Conservation (phyloP, 1,140 invertebrate genomes). For the Megalopta genalis region DNA sequence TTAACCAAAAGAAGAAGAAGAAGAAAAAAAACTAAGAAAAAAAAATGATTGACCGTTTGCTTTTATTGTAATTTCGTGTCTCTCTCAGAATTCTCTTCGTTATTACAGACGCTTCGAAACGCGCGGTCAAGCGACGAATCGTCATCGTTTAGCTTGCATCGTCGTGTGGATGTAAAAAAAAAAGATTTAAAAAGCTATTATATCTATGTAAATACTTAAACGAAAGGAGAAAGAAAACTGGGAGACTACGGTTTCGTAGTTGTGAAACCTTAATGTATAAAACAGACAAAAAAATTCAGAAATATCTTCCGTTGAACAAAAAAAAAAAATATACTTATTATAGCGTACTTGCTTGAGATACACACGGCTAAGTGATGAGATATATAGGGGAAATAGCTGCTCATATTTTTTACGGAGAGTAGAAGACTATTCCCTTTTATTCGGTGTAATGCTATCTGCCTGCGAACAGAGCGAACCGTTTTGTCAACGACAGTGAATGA, state of each 20-base stretch:
- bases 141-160: slow-evolving; percentile 29
- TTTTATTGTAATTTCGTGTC: slow-evolving; percentile 34
- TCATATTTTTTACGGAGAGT: slow-evolving; percentile 56
- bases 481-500: not conserved
- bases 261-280: slow-evolving; percentile 34
- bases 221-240: not conserved
- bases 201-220: slow-evolving; percentile 14
- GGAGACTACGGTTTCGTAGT: slow-evolving; percentile 9
- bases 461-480: not conserved
- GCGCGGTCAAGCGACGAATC: slow-evolving; percentile 15
- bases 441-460: slow-evolving; percentile 18
- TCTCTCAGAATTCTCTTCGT: slow-evolving; percentile 23
- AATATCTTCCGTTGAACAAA: not conserved
- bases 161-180: slow-evolving; percentile 48
- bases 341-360: slow-evolving; percentile 43
- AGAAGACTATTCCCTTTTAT: slow-evolving; percentile 35
- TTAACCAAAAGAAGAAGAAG: not conserved
- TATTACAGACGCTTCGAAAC: slow-evolving; percentile 22
- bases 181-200: not conserved
- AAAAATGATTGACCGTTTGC: slow-evolving; percentile 15
- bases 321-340: slow-evolving; percentile 37
- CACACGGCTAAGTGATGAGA: slow-evolving; percentile 13
- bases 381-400: slow-evolving; percentile 38
- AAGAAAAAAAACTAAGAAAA: not conserved
- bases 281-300: not conserved